Evolutionary conservation across 2,797 vertebrate genomes (phyloP), one percentile per base, ranked within the genome.

Genomic region (Hydrocynus forskahlii): DNA sequence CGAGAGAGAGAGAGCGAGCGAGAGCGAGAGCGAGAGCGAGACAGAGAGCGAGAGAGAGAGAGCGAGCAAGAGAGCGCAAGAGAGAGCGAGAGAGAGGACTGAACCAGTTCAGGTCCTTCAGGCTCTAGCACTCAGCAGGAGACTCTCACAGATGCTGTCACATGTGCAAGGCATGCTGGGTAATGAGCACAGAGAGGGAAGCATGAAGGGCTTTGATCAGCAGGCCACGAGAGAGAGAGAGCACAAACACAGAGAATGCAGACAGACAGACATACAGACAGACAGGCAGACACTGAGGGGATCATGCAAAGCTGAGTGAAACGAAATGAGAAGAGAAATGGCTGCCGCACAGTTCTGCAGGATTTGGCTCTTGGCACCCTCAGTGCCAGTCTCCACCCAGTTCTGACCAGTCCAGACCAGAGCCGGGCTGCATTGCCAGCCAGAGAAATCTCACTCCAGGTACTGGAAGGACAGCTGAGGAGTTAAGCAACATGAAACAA

Each of bases 201-300:
- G 68, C 54, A 59, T 73, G 75, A 82, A 76, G 54, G 80, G 59
- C 75, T 82, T 82, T 82, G 80, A 82, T 82, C 80, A 60, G 59
- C 38, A 66, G 50, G 70, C 68, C 38, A 48, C 16, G 60, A 68
- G 70, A 75, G 67, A 67, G 23, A 38, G 17, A 70, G 75, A 78
- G 84, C n/a, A 35, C 68, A 76, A 78, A 69, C 69, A 55, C 54
- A 50, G 67, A 68, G 70, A 72, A 55, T 43, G 80, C 4, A 73
- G 8, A 13, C 12, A 25, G 70, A 74, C 7, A 54, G 19, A 48
- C 7, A 54, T n/a, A 62, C 60, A 66, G 29, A 19, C 63, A 66
- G 29, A 66, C 14, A 29, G 12, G 75, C 83, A 86, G 80, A 57
- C 85, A 75, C 68, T 76, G 64, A 84, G 55, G 48, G 82, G 48